Base-by-base conservation (phyloP, 1,140 invertebrate genomes). In the Octopus bimaculoides region DNA sequence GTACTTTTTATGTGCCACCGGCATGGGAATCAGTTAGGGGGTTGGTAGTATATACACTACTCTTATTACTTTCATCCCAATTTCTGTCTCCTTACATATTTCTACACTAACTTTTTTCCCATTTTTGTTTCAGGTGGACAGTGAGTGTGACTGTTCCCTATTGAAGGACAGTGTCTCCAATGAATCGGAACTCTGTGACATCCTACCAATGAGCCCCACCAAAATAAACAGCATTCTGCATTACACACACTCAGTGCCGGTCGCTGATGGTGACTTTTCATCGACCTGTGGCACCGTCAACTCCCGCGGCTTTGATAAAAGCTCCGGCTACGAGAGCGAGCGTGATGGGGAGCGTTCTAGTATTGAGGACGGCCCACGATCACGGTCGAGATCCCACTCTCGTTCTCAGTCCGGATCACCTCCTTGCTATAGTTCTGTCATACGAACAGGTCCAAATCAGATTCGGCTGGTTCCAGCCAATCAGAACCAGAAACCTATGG, bases 291-390 rank as follows among this genome's bases (percentile, higher is more conserved):
- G 86, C 6, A 88, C 86, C 41, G 80, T 82, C 3, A 87, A 85
- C 78, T 87, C 84, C 12, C 79, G 85, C 10, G 77, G 84, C 14
- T 87, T 85, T 61, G 87, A 88, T 76, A 88, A 88, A 78, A 88
- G 87, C 80, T 88, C 87, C 17, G 87, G 87, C 5, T 88, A 88
- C 79, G 87, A 86, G 14, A 88, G 87, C 82, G 87, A 88, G 77
- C 87, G 87, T 80, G 87, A 88, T 75, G 83, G 81, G 20, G 87
- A 87, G 74, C 78, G 84, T 54, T 85, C 84, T 66, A 88, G 86
- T 78, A 84, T 85, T 54, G 87, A 87, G 8, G 86, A 86, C 12
- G 77, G 81, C n/a, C 86, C 86, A 4, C 78, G 82, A 5, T 82
- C 83, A 20, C 74, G 82, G 12, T 84, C 83, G 20, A 77, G 81